Percentiles rank a stretch among this genome's conserved stretches.
These are phyloP conservation scores for Azemiops feae DNA, from an alignment of 2,113 vertebrate genomes.

Conservation along the genomic window DNA sequence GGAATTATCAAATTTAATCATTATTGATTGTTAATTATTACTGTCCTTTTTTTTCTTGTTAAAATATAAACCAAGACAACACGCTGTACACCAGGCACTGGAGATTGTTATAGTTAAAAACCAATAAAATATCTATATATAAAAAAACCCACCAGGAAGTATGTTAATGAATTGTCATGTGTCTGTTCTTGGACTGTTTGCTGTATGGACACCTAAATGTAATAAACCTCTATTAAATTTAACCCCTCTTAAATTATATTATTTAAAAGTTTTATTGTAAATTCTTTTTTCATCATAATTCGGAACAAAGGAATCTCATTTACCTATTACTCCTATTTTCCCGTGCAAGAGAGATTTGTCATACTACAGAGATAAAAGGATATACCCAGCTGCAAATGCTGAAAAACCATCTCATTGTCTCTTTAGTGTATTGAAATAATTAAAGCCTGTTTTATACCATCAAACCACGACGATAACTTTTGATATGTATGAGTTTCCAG, in stretches of 20 bases:
- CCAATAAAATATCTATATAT: neutral
- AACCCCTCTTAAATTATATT: neutral
- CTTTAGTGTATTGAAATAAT: neutral
- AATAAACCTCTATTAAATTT: neutral
- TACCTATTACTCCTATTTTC: neutral
- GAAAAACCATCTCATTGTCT: neutral
- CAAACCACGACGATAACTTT: neutral
- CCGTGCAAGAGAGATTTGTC: accelerated
- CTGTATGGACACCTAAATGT: neutral
- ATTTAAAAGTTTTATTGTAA: neutral
- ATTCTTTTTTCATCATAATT: neutral
- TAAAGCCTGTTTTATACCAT: neutral
- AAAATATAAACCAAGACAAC: too few species aligned
- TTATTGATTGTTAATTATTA: too few species aligned
- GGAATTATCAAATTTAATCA: too few species aligned
- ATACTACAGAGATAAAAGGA: accelerated
- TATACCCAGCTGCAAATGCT: neutral
- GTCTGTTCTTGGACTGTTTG: neutral
- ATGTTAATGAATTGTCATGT: neutral
- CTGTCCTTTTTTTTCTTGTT: too few species aligned
- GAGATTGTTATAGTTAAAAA: too few species aligned
- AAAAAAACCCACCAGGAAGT: neutral
- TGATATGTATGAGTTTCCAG: slow-evolving; percentile 8
- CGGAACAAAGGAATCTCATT: neutral
- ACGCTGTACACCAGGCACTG: too few species aligned